Percentiles rank a stretch among this genome's conserved stretches.
phyloP scores from a whole-genome alignment of 2,113 vertebrate genomes.

The Peromyscus polionotus region DNA sequence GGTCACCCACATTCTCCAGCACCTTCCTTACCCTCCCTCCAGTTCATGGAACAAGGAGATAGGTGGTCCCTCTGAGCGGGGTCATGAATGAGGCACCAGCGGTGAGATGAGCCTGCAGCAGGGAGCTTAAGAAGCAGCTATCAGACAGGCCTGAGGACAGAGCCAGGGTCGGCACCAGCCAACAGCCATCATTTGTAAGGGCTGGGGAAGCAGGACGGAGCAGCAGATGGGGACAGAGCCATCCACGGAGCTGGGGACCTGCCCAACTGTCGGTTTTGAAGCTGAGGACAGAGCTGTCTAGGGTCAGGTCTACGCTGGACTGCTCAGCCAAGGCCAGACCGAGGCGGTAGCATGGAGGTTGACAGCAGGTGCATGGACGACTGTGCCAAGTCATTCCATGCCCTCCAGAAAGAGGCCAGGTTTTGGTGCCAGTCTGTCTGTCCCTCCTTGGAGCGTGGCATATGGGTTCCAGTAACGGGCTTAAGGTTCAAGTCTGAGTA shows the following conservation, averaged over 20 bases:
- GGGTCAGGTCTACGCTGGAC: not conserved
- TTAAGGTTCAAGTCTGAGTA: not conserved
- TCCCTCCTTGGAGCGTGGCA: not conserved
- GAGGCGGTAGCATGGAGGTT: not conserved
- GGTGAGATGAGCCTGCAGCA: conserved; percentile 36
- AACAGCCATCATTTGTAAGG: not conserved
- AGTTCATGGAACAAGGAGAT: not conserved
- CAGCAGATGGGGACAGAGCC: not conserved
- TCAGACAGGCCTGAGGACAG: not conserved
- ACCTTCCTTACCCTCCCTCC: not conserved
- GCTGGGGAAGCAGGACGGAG: not conserved
- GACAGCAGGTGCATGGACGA: not conserved
- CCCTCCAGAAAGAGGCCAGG: not conserved
- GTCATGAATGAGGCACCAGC: not conserved
- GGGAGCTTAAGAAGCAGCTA: conserved; percentile 3
- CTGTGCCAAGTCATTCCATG: not conserved
- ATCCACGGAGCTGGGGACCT: not conserved
- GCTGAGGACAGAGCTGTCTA: not conserved
- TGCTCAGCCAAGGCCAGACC: not conserved
- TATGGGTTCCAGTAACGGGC: not conserved
- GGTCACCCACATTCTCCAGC: not conserved
- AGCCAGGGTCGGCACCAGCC: not conserved
- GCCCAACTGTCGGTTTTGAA: not conserved
- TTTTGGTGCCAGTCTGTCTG: not conserved
- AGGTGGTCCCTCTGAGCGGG: not conserved